phyloP scores from a whole-genome alignment of 2,113 vertebrate species.

The Thamnophis sirtalis region DNA sequence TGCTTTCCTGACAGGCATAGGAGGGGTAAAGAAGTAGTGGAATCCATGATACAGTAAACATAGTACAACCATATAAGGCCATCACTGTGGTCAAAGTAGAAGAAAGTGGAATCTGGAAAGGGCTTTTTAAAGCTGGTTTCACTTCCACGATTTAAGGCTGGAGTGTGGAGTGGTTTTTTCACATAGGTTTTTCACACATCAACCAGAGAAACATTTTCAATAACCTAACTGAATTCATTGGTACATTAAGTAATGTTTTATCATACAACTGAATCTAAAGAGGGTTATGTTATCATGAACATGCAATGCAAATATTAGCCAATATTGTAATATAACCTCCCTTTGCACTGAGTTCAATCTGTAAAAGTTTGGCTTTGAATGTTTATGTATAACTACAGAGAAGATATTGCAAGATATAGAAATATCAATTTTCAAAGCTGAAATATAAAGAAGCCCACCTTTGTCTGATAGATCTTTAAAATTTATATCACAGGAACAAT shows the following conservation, averaged over 20 bases:
- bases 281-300: not conserved
- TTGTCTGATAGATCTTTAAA: not conserved
- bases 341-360: not conserved
- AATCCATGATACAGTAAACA: not conserved
- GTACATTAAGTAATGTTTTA: not conserved
- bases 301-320: not conserved
- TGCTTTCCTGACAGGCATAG: not conserved
- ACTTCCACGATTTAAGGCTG: not conserved
- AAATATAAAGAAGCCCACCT: constrained; percentile 45
- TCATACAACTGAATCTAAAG: not conserved
- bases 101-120: not conserved
- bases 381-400: not conserved
- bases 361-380: not conserved
- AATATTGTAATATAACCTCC: not conserved
- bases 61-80: not conserved
- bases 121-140: not conserved
- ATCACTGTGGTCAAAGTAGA: not conserved
- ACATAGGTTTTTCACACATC: not conserved
- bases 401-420: not conserved
- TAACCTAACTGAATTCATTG: not conserved
- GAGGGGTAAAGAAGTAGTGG: not conserved
- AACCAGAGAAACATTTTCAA: not conserved
- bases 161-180: not conserved
- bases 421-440: not conserved
- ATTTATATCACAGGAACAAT: constrained; percentile 54